A percentile compares a stretch with the other conserved stretches of the same genome.
Conservation (phyloP, 2,797 vertebrate species). For the Pteronotus mesoamericanus region DNA sequence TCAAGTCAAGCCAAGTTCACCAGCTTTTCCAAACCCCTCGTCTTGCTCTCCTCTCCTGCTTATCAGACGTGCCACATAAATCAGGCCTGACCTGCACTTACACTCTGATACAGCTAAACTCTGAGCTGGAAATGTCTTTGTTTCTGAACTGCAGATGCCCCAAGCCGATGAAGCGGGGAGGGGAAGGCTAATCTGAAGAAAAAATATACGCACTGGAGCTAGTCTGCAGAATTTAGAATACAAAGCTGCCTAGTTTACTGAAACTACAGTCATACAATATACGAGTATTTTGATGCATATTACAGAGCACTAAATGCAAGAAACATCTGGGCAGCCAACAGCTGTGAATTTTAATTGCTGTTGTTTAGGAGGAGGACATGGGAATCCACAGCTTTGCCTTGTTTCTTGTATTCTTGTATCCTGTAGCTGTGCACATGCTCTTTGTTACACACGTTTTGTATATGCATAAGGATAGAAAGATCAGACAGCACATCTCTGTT, state of each 20-base stretch:
- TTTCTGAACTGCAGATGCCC: constrained; percentile 60
- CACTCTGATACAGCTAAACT: constrained; percentile 62
- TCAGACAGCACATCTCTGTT: neutral
- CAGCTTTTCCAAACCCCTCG: constrained; percentile 72
- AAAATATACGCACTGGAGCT: constrained; percentile 66
- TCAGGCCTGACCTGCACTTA: constrained; percentile 64
- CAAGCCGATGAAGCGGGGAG: constrained; percentile 57
- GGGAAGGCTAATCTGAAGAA: constrained; percentile 51
- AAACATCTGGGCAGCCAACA: constrained; percentile 81
- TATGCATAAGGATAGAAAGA: neutral
- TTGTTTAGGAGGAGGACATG: constrained; percentile 66
- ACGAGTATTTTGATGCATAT: constrained; percentile 70
- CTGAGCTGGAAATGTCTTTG: constrained; percentile 65
- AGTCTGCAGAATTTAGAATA: constrained; percentile 58
- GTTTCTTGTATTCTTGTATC: constrained; percentile 47
- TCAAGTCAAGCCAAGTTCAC: constrained; percentile 70
- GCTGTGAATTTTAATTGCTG: constrained; percentile 77
- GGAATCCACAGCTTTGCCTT: constrained; percentile 61
- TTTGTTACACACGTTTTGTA: constrained; percentile 9
- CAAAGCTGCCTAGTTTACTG: constrained; percentile 73
- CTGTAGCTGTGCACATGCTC: neutral
- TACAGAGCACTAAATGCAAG: constrained; percentile 67
- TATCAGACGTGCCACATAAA: constrained; percentile 57
- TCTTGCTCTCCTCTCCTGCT: constrained; percentile 56
- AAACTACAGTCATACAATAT: constrained; percentile 60